phyloP scores from a whole-genome alignment of 2,888 invertebrate species.

The Diplazon laetatorius region DNA sequence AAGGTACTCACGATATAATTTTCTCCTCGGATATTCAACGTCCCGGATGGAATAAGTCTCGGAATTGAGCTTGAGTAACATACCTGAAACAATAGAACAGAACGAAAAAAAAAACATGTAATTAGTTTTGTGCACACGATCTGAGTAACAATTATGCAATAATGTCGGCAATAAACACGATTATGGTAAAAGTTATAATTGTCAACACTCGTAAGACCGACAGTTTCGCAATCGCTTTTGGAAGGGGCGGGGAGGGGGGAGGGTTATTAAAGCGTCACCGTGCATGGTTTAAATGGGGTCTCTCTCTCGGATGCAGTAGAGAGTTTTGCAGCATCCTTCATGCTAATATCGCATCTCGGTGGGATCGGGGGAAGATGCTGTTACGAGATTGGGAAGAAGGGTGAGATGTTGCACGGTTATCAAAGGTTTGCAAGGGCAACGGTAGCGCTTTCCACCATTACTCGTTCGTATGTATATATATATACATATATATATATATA shows the following conservation, averaged over 20 bases:
- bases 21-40: background rate
- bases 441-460: constrained; percentile 58
- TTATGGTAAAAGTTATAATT: constrained; percentile 27
- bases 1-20: constrained; percentile 54
- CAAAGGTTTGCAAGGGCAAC: constrained; percentile 76
- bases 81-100: constrained; percentile 64
- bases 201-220: constrained; percentile 4
- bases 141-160: background rate
- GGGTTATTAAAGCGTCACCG: constrained; percentile 43
- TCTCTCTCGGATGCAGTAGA: constrained; percentile 8
- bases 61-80: constrained; percentile 38
- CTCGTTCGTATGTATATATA: too few species aligned
- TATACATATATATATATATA: constrained; percentile 26
- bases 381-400: constrained; percentile 23
- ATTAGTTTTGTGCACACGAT: constrained; percentile 25
- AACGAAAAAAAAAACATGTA: constrained; percentile 36
- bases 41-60: background rate
- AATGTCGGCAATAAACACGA: background rate
- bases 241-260: too few species aligned
- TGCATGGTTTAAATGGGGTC: background rate
- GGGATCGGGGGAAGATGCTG: constrained; percentile 29
- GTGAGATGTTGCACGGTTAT: constrained; percentile 69
- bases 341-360: constrained; percentile 41
- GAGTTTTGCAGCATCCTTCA: constrained; percentile 26
- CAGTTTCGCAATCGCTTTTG: constrained; percentile 24